Percentiles rank a stretch among this genome's conserved stretches.
phyloP scores from a whole-genome alignment of 2,113 vertebrate species.

The Gulo gulo region DNA sequence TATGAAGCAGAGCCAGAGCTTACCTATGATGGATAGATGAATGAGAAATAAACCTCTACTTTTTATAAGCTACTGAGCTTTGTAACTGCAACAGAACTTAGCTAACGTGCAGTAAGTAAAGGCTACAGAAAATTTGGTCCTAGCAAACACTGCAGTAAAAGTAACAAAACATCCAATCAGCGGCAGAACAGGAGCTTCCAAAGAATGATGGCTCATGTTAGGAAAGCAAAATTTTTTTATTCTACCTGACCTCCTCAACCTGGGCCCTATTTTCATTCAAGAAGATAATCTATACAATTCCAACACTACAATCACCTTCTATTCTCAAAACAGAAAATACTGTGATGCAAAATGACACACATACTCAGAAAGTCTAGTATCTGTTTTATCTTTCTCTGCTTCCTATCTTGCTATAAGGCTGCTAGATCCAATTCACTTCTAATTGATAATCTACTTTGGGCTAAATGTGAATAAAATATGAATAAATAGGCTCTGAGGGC shows the following conservation, averaged over 20 bases:
- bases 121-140: neutral
- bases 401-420: neutral
- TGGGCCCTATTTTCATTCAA: slow-evolving; percentile 3
- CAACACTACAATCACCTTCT: slow-evolving; percentile 41
- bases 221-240: slow-evolving; percentile 46
- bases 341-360: slow-evolving; percentile 12
- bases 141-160: neutral
- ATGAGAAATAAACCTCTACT: neutral
- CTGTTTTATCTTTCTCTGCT: slow-evolving; percentile 46
- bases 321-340: slow-evolving; percentile 39
- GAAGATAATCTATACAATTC: slow-evolving; percentile 54
- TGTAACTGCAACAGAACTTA: neutral
- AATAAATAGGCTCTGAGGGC: slow-evolving; percentile 11
- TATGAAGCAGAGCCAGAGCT: neutral
- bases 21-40: neutral
- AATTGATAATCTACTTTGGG: slow-evolving; percentile 40
- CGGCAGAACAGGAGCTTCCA: neutral
- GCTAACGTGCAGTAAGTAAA: neutral
- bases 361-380: neutral
- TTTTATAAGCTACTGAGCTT: neutral
- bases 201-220: neutral
- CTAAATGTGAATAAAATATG: slow-evolving; percentile 43
- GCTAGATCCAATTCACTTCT: slow-evolving; percentile 40
- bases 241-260: slow-evolving; percentile 12
- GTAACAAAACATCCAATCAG: neutral